Evolutionary conservation across 2,888 invertebrate genomes (phyloP), one percentile per base, ranked within the genome.

Genomic region (Trissolcus japonicus): DNA sequence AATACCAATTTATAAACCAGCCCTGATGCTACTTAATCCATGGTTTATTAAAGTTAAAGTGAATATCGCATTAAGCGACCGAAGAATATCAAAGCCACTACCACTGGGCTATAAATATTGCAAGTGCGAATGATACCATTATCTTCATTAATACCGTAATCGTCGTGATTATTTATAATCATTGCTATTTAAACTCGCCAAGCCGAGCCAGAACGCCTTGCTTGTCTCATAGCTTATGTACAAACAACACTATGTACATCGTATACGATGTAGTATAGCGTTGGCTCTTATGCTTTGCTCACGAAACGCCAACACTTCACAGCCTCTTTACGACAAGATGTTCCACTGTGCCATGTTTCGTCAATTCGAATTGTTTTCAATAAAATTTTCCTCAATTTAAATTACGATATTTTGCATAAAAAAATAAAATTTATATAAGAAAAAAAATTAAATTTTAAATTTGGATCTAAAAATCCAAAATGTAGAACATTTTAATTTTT

Each of bases 81-180:
- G 57, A 74, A 67, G 66, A 62, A 67, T 74, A 67, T 74, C 62
- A 74, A 67, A 74, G 67, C 74, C 40, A 74, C 62, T 53, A 67
- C 35, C 74, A 17, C 6, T 35, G 62, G 46, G 13, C 29, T 55
- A 67, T 74, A 74, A 74, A 74, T 74, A 67, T 41, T 29, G 16
- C 57, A 55, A 67, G 74, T 62, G 74, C 43, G 67, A 74, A 74
- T 74, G 74, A 74, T 74, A 74, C 67, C 67, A 74, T 74, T 74
- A 74, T 74, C 74, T 67, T 74, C 67, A 74, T 74, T 74, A 74
- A 74, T 74, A 57, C 74, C 53, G 57, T 74, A 74, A 74, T 74
- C 74, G 66, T 74, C 55, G 51, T 29, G 74, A 67, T 74, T 74
- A 74, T 67, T 67, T 74, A 67, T 67, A 74, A 67, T 74, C 74